Base-by-base conservation (phyloP, 2,888 invertebrate genomes). In the Hedya salicella region DNA sequence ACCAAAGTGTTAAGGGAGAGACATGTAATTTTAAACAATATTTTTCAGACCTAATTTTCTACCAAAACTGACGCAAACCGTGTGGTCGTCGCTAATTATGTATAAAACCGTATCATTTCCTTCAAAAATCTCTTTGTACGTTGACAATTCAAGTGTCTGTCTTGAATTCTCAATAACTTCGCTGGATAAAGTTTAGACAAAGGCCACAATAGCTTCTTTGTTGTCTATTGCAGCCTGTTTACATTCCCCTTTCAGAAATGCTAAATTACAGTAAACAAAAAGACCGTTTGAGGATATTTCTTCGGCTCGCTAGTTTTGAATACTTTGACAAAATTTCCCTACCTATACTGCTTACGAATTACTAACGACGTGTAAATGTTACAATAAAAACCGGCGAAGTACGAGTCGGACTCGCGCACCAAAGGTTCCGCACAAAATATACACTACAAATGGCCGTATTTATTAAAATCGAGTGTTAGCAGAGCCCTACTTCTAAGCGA, bases 191-290 rank as follows among this genome's bases (percentile, higher is more conserved):
- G 19, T 53, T 56, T 57, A 54, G 40, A 72, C 69, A 73, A 70
- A 62, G 54, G 48, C 8, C 3, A 69, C 65, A 71, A 72, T 63
- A 60, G 46, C 61, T 0, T 66, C 65, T 67, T 70, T 69, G 69
- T 70, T 46, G 59, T 48, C 63, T 21, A 19, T 65, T 40, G 57
- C 62, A 40, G 53, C 54, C 48, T 72, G 69, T 70, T 73, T 73
- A 44, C 67, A 62, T 56, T 61, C 36, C 32, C 17, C 54, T 53
- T 66, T 64, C 69, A 61, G 66, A 49, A 62, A 63, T 60, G 62
- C 44, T 32, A 40, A 52, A 57, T 40, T 1, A 14, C 17, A 61
- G 52, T 19, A 57, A 50, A 40, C 40, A 16, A 42, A 8, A 21
- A 49, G 0, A 25, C 25, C 6, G 14, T 30, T 61, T 30, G 16